These are phyloP conservation scores for Epinephelus lanceolatus DNA, from an alignment of 2,113 vertebrate genomes.

Conservation along the genomic window DNA sequence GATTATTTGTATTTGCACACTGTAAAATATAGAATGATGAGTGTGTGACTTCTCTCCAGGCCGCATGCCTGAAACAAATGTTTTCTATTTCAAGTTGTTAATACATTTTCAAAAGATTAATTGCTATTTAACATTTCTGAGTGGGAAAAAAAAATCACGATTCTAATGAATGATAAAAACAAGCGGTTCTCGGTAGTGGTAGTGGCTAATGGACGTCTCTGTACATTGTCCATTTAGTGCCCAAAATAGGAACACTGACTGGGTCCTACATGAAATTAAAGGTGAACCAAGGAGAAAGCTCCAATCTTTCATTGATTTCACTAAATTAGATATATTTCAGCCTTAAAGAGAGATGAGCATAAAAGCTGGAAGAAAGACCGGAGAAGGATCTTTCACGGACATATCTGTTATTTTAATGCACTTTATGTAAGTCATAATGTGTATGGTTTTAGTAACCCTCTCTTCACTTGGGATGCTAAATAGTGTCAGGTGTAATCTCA, in stretches of 20 bases:
- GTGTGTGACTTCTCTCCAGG: background rate
- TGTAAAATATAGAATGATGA: background rate
- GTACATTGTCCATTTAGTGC: background rate
- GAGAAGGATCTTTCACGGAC: background rate
- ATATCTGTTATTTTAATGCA: constrained; percentile 5
- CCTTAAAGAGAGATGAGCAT: background rate
- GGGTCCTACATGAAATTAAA: constrained; percentile 10
- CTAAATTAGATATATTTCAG: constrained; percentile 4
- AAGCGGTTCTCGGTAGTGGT: background rate
- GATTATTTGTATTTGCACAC: constrained; percentile 9
- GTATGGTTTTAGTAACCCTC: constrained; percentile 11
- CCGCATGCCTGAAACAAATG: background rate
- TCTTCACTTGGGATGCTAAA: background rate
- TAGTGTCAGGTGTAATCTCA: background rate
- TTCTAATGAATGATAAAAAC: background rate
- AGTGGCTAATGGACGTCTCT: background rate
- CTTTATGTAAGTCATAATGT: background rate
- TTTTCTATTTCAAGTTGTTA: background rate
- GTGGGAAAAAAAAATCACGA: background rate
- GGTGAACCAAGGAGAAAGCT: constrained; percentile 21
- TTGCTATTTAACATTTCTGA: background rate
- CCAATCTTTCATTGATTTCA: constrained; percentile 24
- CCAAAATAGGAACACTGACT: background rate
- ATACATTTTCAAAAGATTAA: background rate
- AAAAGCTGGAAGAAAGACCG: background rate